Evolutionary conservation across 2,888 invertebrate genomes (phyloP).

Genomic region (Acheta domesticus): DNA sequence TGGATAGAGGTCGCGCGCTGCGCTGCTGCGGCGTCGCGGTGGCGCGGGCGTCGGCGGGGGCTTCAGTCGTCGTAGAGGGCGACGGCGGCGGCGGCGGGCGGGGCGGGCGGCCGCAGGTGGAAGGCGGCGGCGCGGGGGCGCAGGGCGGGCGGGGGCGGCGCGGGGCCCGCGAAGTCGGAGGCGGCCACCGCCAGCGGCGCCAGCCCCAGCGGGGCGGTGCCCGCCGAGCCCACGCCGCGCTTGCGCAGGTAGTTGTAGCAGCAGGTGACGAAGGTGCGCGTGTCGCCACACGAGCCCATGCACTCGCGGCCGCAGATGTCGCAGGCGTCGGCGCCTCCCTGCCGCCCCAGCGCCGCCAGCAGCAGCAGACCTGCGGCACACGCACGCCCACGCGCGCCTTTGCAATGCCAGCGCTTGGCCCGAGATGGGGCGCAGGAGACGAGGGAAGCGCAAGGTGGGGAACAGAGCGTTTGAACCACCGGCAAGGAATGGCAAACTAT

Average conservation of each 20-base stretch:
- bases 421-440: too few relatives aligned
- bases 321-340: slow-evolving; percentile 46
- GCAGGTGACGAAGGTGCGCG: slow-evolving; percentile 65
- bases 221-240: slow-evolving; percentile 37
- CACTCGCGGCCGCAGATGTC: slow-evolving; percentile 68
- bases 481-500: too few relatives aligned
- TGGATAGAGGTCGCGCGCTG: neutral
- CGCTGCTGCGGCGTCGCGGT: neutral
- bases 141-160: neutral
- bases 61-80: neutral
- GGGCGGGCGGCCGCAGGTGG: neutral
- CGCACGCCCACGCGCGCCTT: too few relatives aligned
- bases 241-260: slow-evolving; percentile 69
- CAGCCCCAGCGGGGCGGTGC: neutral
- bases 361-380: neutral
- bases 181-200: neutral
- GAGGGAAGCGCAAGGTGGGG: too few relatives aligned
- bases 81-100: neutral
- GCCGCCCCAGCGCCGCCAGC: neutral
- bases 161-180: neutral
- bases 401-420: too few relatives aligned
- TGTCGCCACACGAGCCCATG: slow-evolving; percentile 58
- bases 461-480: too few relatives aligned
- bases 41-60: neutral
- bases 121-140: neutral